These are phyloP conservation scores for Paraescarpia echinospica DNA, from an alignment of 1,140 invertebrate genomes.

Conservation along the genomic window DNA sequence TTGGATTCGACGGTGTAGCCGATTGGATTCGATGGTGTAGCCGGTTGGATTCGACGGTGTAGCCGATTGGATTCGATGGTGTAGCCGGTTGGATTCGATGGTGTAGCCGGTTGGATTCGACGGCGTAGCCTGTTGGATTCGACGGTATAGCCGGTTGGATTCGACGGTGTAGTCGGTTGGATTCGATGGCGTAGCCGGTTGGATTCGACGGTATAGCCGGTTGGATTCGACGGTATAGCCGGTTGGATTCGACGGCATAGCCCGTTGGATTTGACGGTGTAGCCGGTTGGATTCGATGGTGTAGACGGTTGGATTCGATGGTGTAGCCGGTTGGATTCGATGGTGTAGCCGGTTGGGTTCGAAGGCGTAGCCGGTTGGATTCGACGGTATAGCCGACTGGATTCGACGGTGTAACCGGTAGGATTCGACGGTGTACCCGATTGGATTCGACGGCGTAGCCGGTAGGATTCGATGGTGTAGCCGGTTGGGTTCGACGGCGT, in stretches of 20 bases:
- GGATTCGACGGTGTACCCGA: not conserved
- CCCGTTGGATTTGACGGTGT: not conserved
- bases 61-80: too few relatives aligned
- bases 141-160: not conserved
- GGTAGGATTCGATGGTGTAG: too few relatives aligned
- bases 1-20: not conserved
- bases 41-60: too few relatives aligned
- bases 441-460: too few relatives aligned
- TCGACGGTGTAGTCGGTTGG: not conserved
- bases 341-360: not conserved
- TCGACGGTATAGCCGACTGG: not conserved
- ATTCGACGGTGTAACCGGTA: not conserved
- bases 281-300: not conserved
- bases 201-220: too few relatives aligned
- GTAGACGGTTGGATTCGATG: too few relatives aligned
- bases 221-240: not conserved
- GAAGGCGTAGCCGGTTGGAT: not conserved
- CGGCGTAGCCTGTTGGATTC: not conserved
- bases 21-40: not conserved
- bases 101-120: not conserved
- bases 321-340: too few relatives aligned
- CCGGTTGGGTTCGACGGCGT: not conserved
- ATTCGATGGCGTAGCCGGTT: too few relatives aligned
- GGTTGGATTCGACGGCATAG: not conserved
- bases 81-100: not conserved